Evolutionary conservation across 2,113 vertebrate species (phyloP), one percentile per base, ranked within the genome.

Genomic region (Lophius piscatorius): DNA sequence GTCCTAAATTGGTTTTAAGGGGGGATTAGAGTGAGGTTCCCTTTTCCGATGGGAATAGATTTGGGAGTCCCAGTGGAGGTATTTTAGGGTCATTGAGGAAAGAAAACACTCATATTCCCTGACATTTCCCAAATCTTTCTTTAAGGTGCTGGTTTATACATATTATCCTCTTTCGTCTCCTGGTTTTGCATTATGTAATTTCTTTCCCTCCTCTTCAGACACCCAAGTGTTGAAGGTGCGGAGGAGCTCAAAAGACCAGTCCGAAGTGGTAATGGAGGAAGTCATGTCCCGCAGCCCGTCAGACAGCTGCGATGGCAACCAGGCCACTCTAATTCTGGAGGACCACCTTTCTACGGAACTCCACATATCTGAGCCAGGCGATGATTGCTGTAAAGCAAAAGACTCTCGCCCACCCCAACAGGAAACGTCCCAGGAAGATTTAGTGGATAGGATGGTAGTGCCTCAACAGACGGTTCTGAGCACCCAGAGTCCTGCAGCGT

Each of bases 401-500:
- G 56, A 0, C 49, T 60, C 36, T 22, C 22, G 59, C 2, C 4
- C 36, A 1, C 46, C 71, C 29, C 26, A 41, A 6, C 1, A 14
- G 7, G 64, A 80, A 49, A 1, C 18, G 0, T 33, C 46, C 0
- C 46, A 70, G 23, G 0, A 67, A 18, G 11, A 83, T 4, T 23
- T 0, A 9, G 60, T 57, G 3, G 48, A 60, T 0, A 23, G 63
- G 0, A 72, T 75, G 5, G 36, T 10, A 16, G 64, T 79, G 0
- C 83, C 11, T 1, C 71, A 58, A 2, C 29, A 60, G 4, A 55
- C 95, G 10, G 0, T 97, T 34, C 86, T 98, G 38, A 98, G 95
- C 90, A 97, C 95, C 0, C 67, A 92, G 12, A 95, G 95, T 67
- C 81, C 92, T 0, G 94, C 80, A 0, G 93, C 94, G 0, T 85